Evolutionary conservation across 2,888 invertebrate species (phyloP).

Genomic region (Drosophila kanekoi): DNA sequence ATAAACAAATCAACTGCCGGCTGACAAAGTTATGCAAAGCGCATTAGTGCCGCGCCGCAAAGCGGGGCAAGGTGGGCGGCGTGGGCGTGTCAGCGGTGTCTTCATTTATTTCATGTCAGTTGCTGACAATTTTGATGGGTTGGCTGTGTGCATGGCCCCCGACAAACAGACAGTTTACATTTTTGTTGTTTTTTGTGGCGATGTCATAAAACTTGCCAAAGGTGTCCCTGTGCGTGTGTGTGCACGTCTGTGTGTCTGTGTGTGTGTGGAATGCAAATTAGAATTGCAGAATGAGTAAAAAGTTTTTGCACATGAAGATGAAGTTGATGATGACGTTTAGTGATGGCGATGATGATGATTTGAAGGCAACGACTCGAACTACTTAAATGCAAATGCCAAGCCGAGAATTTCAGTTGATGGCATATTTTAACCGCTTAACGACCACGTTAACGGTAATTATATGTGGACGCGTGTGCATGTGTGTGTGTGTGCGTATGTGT

Average conservation of each 20-base stretch:
- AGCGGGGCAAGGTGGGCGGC: neutral
- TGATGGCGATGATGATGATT: conserved; percentile 6
- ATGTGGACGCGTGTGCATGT: conserved; percentile 2
- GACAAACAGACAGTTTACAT: conserved; percentile 14
- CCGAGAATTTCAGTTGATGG: conserved; percentile 19
- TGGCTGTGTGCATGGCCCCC: neutral
- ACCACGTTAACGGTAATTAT: conserved; percentile 58
- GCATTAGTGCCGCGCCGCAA: conserved; percentile 44
- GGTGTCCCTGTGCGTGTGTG: neutral
- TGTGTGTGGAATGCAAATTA: conserved; percentile 30
- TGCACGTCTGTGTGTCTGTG: conserved; percentile 6
- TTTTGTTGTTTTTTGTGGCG: conserved; percentile 18
- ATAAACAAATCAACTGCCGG: conserved; percentile 60
- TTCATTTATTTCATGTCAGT: conserved; percentile 68
- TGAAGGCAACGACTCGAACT: conserved; percentile 9
- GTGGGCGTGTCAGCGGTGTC: conserved; percentile 24
- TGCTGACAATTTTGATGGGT: conserved; percentile 32
- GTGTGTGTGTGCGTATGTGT: neutral
- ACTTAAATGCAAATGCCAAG: conserved; percentile 30
- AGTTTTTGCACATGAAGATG: neutral
- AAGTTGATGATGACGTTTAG: conserved; percentile 1
- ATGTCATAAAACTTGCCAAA: conserved; percentile 21
- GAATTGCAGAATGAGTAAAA: conserved; percentile 22
- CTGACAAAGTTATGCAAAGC: conserved; percentile 61
- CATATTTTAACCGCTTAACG: conserved; percentile 37